Conservation (phyloP, 2,888 invertebrate species). For the Eupithecia subumbrata region DNA sequence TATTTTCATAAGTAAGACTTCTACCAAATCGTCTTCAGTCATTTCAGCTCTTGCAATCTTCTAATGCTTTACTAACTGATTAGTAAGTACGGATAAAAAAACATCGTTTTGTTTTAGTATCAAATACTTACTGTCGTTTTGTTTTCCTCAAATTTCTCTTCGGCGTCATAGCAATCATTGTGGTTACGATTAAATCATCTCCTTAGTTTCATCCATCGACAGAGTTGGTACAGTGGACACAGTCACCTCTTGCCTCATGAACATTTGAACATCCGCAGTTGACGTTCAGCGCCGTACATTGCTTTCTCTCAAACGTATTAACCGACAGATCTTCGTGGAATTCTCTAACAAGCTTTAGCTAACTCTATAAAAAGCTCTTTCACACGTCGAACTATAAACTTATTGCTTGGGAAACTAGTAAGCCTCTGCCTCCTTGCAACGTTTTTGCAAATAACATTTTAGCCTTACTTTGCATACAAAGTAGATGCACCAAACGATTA, state of each 20-base stretch:
- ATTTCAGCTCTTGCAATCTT: background rate
- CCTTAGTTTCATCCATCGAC: too few species aligned
- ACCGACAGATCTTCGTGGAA: constrained; percentile 19
- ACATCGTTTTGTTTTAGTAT: too few species aligned
- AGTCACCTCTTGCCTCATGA: constrained; percentile 16
- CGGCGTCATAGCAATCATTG: too few species aligned
- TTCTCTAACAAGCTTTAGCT: constrained; percentile 18
- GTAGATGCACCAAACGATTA: too few species aligned
- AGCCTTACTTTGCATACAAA: too few species aligned
- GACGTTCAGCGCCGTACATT: constrained; percentile 37
- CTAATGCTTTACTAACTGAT: background rate
- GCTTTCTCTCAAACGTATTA: constrained; percentile 28
- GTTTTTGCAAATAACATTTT: background rate
- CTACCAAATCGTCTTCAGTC: background rate
- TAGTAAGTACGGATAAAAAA: too few species aligned
- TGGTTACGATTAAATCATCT: too few species aligned
- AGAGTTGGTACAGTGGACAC: too few species aligned
- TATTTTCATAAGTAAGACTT: background rate
- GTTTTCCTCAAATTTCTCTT: too few species aligned
- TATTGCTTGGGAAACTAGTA: constrained; percentile 1
- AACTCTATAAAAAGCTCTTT: constrained; percentile 4
- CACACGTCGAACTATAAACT: background rate
- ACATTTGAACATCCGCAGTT: constrained; percentile 52
- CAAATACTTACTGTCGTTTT: too few species aligned
- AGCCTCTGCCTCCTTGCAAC: background rate